phyloP scores from a whole-genome alignment of 2,113 vertebrate species.

The Malurus melanocephalus region DNA sequence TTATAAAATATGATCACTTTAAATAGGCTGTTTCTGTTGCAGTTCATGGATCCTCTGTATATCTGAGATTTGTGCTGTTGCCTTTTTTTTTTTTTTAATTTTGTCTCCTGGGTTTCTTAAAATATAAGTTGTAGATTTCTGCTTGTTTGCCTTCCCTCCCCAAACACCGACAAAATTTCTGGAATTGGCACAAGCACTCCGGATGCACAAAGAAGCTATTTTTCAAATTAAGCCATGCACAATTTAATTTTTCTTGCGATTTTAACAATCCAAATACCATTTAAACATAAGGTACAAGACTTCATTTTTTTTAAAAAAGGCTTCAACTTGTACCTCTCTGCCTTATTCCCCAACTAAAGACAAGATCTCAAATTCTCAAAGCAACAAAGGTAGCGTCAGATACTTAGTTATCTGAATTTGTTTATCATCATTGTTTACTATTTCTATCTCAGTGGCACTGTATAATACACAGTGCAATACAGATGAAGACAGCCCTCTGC shows the following conservation, averaged over 20 bases:
- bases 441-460: not conserved
- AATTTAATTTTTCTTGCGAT: constrained; percentile 29
- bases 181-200: constrained; percentile 9
- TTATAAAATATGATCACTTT: constrained; percentile 47
- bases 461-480: not conserved
- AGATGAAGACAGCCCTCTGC: not conserved
- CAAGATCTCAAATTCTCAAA: not conserved
- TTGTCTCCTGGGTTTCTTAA: not conserved
- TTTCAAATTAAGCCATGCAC: not conserved
- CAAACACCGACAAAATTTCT: constrained; percentile 5
- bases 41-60: not conserved
- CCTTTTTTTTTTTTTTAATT: not conserved
- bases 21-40: constrained; percentile 25
- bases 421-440: not conserved
- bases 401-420: constrained; percentile 8
- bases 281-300: not conserved
- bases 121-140: not conserved
- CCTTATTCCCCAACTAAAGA: not conserved
- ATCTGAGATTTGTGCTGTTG: not conserved
- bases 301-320: not conserved
- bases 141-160: not conserved
- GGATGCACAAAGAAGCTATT: constrained; percentile 21
- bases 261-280: constrained; percentile 5
- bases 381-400: not conserved
- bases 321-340: not conserved